Evolutionary conservation across 2,888 invertebrate species (phyloP).

Genomic region (Philonicus albiceps): DNA sequence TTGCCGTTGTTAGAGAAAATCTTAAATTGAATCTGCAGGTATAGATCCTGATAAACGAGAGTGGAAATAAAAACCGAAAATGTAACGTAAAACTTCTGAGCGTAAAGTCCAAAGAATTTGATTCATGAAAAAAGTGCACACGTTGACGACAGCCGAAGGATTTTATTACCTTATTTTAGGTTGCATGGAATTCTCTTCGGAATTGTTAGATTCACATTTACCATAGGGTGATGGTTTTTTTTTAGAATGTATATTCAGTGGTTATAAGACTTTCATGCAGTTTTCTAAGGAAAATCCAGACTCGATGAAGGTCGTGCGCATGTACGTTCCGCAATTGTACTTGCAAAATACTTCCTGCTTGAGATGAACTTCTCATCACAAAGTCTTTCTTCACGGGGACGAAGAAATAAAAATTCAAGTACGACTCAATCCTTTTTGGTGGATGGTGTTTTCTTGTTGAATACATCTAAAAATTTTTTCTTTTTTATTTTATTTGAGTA

Average conservation of each 20-base stretch:
- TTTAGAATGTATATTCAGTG: not conserved
- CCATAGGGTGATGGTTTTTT: too few species aligned
- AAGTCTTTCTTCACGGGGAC: not conserved
- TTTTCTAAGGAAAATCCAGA: not conserved
- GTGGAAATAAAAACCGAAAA: not conserved
- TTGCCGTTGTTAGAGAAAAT: not conserved
- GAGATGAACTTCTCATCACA: not conserved
- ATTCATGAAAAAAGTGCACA: not conserved
- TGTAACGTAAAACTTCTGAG: not conserved
- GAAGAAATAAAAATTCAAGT: not conserved
- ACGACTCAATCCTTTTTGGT: not conserved
- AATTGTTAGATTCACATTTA: constrained; percentile 1
- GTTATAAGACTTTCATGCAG: not conserved
- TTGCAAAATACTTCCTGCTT: not conserved
- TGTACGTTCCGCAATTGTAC: not conserved
- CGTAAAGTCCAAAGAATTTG: not conserved
- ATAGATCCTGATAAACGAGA: not conserved
- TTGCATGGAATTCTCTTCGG: not conserved
- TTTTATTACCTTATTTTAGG: not conserved
- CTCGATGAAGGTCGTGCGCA: not conserved
- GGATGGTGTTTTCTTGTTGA: not conserved
- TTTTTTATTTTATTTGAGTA: not conserved
- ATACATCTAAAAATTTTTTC: not conserved
- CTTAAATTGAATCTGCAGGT: not conserved
- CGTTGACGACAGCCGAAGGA: not conserved